Evolutionary conservation across 2,797 vertebrate genomes (phyloP).

Genomic region (Ispidina lecontei): DNA sequence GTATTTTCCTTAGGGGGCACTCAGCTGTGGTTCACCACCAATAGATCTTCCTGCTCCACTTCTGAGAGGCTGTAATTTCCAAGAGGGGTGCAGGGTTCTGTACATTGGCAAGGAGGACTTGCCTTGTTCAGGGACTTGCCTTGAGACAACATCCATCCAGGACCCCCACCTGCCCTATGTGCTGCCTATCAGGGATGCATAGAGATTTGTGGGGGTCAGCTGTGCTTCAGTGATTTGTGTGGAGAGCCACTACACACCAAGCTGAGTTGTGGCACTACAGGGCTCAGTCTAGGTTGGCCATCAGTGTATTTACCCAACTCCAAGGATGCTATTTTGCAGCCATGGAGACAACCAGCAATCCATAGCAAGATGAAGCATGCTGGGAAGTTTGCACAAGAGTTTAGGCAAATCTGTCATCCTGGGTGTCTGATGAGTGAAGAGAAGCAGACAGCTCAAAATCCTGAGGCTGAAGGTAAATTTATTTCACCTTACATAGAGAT

Average conservation of each 20-base stretch:
- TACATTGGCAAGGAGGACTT: not conserved
- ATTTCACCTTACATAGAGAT: not conserved
- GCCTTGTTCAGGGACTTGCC: not conserved
- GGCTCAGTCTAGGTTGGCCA: not conserved
- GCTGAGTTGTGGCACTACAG: not conserved
- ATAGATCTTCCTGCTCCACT: not conserved
- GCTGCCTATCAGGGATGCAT: not conserved
- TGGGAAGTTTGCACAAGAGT: not conserved
- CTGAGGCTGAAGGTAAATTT: not conserved
- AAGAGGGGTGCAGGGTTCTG: not conserved
- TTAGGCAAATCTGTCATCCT: not conserved
- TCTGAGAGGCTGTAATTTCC: not conserved
- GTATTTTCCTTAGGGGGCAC: not conserved
- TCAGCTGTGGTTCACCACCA: not conserved
- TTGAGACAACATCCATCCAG: not conserved
- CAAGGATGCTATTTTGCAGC: not conserved
- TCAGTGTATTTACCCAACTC: not conserved
- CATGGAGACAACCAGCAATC: not conserved
- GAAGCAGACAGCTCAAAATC: not conserved
- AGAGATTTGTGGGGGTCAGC: no score
- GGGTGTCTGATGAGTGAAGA: not conserved
- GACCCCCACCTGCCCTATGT: rapidly evolving
- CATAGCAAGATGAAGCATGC: not conserved
- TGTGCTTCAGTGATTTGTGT: not conserved
- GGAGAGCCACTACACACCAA: rapidly evolving